These are phyloP conservation scores for Lissocephala sabroskyi DNA, from an alignment of 2,888 invertebrate species.

Conservation along the genomic window DNA sequence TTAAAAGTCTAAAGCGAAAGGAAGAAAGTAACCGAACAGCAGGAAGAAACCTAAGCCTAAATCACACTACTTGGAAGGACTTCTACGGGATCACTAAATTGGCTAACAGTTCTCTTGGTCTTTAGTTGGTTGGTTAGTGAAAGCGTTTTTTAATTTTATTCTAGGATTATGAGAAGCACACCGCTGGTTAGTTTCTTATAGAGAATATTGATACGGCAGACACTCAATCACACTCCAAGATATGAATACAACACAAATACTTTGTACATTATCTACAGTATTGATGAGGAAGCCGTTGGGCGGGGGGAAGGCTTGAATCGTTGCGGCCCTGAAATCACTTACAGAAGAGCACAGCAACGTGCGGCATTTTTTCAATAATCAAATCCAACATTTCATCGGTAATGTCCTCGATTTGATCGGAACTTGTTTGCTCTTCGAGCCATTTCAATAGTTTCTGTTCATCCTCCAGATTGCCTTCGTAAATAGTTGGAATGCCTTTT, in stretches of 20 bases:
- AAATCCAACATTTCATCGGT: conserved; percentile 95
- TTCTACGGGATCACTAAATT: not conserved
- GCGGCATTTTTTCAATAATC: conserved; percentile 88
- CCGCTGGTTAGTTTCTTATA: conserved; percentile 25
- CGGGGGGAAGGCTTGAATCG: too few species aligned
- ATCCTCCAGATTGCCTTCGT: conserved; percentile 89
- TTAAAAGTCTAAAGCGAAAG: not conserved
- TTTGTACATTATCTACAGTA: conserved; percentile 51
- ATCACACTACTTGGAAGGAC: not conserved
- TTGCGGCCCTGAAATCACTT: conserved; percentile 72
- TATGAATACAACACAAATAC: conserved; percentile 40
- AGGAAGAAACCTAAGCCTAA: not conserved
- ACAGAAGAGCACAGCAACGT: conserved; percentile 94
- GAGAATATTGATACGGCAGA: too few species aligned
- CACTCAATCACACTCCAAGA: conserved; percentile 45
- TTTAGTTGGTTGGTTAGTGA: conserved; percentile 36
- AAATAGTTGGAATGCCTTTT: conserved; percentile 82
- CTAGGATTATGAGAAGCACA: conserved; percentile 33
- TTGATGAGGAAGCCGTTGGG: too few species aligned
- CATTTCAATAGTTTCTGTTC: conserved; percentile 91
- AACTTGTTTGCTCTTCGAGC: conserved; percentile 87
- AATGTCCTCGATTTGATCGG: conserved; percentile 94
- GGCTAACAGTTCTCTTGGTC: too few species aligned
- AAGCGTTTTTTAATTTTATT: conserved; percentile 34
- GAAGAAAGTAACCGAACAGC: not conserved